Percentiles rank a stretch among this genome's conserved stretches.
Conservation (phyloP, 2,888 invertebrate genomes). For the Auanema sp. region DNA sequence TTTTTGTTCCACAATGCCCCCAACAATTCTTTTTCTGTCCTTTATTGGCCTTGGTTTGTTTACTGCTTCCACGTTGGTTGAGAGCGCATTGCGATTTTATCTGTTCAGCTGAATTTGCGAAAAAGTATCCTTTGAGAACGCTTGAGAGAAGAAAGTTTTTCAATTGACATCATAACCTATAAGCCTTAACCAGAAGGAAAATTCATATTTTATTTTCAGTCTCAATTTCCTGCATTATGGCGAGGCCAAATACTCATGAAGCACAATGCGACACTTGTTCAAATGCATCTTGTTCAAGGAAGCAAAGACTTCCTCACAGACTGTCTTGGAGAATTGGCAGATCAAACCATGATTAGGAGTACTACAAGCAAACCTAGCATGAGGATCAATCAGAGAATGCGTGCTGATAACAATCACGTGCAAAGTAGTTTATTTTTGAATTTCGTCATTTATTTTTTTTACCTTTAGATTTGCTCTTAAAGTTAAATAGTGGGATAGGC, state of each 20-base stretch:
- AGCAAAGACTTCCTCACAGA: constrained; percentile 6
- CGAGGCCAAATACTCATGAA: constrained; percentile 17
- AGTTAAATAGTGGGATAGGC: constrained; percentile 1
- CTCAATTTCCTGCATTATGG: constrained; percentile 16
- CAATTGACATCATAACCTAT: background rate
- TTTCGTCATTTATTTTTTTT: background rate
- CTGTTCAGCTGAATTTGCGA: background rate
- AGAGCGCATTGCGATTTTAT: constrained; percentile 3
- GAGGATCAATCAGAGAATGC: constrained; percentile 15
- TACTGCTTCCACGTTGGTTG: constrained; percentile 1
- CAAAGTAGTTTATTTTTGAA: constrained; percentile 2
- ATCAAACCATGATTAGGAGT: background rate
- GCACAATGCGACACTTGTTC: constrained; percentile 14
- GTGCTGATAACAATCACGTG: constrained; percentile 5
- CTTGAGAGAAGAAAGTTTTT: constrained; percentile 2
- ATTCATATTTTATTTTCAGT: too few relatives aligned
- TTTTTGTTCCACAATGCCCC: background rate
- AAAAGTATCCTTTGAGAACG: too few relatives aligned
- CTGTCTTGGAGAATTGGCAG: constrained; percentile 2
- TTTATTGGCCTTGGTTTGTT: constrained; percentile 3
- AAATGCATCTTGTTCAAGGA: constrained; percentile 16
- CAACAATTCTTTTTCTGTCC: background rate
- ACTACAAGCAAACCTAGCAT: constrained; percentile 5
- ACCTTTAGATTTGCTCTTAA: background rate
- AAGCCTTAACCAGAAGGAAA: too few relatives aligned